These are phyloP conservation scores for Odontamblyopus lacepedii DNA, from an alignment of 2,797 vertebrate genomes.

Conservation along the genomic window DNA sequence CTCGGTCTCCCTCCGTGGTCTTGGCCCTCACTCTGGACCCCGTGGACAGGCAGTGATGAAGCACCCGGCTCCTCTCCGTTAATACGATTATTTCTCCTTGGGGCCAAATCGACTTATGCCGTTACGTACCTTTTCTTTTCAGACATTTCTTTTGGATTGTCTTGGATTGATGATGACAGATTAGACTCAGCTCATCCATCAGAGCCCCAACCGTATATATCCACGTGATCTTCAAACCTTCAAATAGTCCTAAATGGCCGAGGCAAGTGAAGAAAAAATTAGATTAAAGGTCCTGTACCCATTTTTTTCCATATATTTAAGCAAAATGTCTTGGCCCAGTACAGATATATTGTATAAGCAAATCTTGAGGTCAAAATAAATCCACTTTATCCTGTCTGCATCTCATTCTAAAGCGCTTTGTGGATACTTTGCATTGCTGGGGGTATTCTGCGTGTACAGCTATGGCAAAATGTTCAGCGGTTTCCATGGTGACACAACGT, in stretches of 20 bases:
- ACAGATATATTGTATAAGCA: no score
- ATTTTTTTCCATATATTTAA: neutral
- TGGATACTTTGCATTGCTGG: no score
- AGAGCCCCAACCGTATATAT: constrained; percentile 68
- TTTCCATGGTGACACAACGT: no score
- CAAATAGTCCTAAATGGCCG: constrained; percentile 51
- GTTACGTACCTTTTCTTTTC: constrained; percentile 38
- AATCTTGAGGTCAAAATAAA: no score
- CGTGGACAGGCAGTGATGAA: constrained; percentile 58
- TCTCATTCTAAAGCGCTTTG: no score
- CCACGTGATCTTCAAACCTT: constrained; percentile 28
- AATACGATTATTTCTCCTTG: constrained; percentile 74
- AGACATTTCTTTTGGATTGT: constrained; percentile 67
- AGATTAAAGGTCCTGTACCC: neutral
- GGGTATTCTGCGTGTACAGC: no score
- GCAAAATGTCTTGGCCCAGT: neutral
- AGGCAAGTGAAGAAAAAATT: constrained; percentile 24
- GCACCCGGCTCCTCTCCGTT: constrained; percentile 33
- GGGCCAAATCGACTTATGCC: constrained; percentile 78
- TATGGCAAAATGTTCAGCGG: no score
- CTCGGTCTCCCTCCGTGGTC: neutral
- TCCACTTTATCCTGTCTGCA: no score
- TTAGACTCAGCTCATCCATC: constrained; percentile 77
- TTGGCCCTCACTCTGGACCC: constrained; percentile 46
- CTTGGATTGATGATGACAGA: constrained; percentile 77